phyloP scores from a whole-genome alignment of 2,113 vertebrate species.

The Andinoacara biseriatus region DNA sequence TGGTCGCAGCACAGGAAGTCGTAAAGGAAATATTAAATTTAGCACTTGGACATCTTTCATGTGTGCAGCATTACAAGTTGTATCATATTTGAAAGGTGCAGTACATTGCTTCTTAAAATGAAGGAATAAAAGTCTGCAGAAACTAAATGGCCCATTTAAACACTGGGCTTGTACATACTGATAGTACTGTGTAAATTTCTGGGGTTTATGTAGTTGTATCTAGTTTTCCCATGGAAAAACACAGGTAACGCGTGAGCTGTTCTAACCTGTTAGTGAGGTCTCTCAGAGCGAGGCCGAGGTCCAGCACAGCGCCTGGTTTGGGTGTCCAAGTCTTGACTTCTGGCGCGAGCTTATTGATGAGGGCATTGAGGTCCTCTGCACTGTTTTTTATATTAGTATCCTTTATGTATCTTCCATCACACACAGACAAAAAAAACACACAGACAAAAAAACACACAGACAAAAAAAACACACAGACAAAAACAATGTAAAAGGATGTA shows the following conservation, averaged over 20 bases:
- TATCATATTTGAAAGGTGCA: too few relatives aligned
- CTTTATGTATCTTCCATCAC: slow-evolving; percentile 72
- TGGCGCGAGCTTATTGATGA: slow-evolving; percentile 67
- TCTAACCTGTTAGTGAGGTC: slow-evolving; percentile 73
- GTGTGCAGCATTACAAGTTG: not conserved
- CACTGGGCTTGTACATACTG: not conserved
- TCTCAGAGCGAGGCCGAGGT: slow-evolving; percentile 77
- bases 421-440: not conserved
- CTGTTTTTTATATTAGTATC: slow-evolving; percentile 83
- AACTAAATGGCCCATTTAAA: not conserved
- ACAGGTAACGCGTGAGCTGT: not conserved
- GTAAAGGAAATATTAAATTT: not conserved
- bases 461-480: not conserved
- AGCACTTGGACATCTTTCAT: not conserved
- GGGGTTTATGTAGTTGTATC: not conserved
- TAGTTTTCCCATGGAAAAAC: not conserved
- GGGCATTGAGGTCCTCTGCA: slow-evolving; percentile 75
- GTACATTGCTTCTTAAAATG: too few relatives aligned
- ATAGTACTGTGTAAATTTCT: not conserved
- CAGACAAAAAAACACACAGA: not conserved
- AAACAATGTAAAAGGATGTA: not conserved
- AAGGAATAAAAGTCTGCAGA: too few relatives aligned
- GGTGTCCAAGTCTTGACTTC: slow-evolving; percentile 81
- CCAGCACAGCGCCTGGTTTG: slow-evolving; percentile 78
- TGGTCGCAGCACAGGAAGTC: not conserved